Conservation (phyloP, 2,113 vertebrate species). For the Odobenus rosmarus region DNA sequence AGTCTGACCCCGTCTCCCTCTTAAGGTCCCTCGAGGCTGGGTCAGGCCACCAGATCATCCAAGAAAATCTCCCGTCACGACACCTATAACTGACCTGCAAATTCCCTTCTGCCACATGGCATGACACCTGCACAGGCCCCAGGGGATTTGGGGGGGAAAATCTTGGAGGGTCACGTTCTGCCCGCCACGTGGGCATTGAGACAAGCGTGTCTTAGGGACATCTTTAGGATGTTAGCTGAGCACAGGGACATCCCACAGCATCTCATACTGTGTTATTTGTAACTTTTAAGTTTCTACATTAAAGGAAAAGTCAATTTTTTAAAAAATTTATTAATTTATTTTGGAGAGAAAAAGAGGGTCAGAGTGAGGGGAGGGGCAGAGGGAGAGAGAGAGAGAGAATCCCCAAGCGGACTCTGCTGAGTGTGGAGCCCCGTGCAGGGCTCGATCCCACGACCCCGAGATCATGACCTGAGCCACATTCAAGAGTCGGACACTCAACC, state of each 20-base stretch:
- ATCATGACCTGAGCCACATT: too few species aligned
- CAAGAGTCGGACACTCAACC: too few species aligned
- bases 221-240: background rate
- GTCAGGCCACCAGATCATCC: background rate
- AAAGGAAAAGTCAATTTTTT: background rate
- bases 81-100: background rate
- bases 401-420: too few species aligned
- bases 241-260: background rate
- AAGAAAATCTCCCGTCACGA: background rate
- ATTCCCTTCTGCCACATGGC: background rate
- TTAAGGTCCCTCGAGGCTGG: background rate
- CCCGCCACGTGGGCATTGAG: fast-evolving
- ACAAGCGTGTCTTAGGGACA: background rate
- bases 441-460: too few species aligned
- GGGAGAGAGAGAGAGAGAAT: too few species aligned
- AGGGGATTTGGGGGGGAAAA: too few species aligned
- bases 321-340: too few species aligned
- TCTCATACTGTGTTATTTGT: background rate
- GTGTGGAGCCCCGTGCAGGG: too few species aligned
- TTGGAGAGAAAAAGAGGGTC: too few species aligned
- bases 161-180: background rate
- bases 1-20: background rate
- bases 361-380: too few species aligned
- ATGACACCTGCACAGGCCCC: background rate
- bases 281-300: background rate